Percentiles rank a stretch among this genome's conserved stretches.
These are phyloP conservation scores for Sprattus sprattus DNA, from an alignment of 2,113 vertebrate species.

Conservation along the genomic window DNA sequence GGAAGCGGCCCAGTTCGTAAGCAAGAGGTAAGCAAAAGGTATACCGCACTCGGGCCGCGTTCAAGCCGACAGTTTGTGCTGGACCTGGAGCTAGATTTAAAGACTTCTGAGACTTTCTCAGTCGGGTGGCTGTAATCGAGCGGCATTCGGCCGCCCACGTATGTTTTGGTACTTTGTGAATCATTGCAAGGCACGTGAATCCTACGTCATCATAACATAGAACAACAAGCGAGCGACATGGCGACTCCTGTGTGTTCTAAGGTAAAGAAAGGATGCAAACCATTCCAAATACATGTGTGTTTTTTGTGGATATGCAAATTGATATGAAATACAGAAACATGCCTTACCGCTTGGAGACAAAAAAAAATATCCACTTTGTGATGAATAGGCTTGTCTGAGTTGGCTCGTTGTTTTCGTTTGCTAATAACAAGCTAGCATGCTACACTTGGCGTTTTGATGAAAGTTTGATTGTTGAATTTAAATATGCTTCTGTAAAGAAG, in stretches of 20 bases:
- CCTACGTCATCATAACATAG: constrained; percentile 7
- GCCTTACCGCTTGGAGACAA: not conserved
- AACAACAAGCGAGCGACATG: constrained; percentile 15
- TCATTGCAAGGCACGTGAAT: not conserved
- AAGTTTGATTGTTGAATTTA: not conserved
- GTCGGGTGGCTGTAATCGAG: no score
- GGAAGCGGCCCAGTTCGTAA: no score
- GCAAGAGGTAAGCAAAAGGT: no score
- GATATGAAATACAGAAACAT: not conserved
- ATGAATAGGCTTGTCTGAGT: not conserved
- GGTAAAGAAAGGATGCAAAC: not conserved
- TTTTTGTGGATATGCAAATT: not conserved
- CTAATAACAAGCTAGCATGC: not conserved
- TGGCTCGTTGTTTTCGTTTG: not conserved
- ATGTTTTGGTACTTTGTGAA: not conserved
- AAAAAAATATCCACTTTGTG: not conserved
- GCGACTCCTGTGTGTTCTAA: not conserved
- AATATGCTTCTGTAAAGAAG: not conserved
- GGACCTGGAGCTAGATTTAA: no score
- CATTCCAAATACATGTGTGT: not conserved
- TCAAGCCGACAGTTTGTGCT: no score
- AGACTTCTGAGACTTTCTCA: no score
- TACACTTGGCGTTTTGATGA: not conserved
- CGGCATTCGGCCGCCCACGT: no score
- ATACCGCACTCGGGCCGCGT: no score